Percentiles rank a stretch among this genome's conserved stretches.
These are phyloP conservation scores for Parauchenoglanis punctatus DNA, from an alignment of 2,797 vertebrate genomes.

Conservation along the genomic window DNA sequence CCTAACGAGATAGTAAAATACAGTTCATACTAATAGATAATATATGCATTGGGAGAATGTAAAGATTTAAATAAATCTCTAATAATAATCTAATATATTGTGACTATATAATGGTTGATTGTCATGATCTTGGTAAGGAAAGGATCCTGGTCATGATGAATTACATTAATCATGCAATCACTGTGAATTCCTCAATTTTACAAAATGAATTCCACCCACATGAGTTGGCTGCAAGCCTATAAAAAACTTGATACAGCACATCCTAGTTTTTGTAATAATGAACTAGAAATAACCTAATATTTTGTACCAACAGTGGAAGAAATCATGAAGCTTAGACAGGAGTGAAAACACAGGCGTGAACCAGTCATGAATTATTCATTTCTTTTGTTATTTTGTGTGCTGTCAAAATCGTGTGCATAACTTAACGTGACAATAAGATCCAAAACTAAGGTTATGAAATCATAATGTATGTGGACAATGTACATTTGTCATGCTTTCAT, in stretches of 20 bases:
- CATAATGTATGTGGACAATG: background rate
- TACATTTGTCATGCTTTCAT: background rate
- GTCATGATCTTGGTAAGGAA: background rate
- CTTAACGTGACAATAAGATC: background rate
- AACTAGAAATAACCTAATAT: background rate
- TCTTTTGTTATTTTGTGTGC: constrained; percentile 15
- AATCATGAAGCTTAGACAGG: background rate
- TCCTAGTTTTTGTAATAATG: background rate
- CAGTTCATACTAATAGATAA: background rate
- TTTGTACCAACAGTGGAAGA: background rate
- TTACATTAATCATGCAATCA: background rate
- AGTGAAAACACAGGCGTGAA: background rate
- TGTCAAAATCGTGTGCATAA: background rate
- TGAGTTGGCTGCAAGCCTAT: background rate
- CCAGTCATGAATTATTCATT: constrained; percentile 1
- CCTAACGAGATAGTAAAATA: background rate
- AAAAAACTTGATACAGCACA: background rate
- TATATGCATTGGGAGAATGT: background rate
- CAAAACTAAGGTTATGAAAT: constrained; percentile 8
- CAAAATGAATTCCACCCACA: background rate
- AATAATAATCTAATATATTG: background rate
- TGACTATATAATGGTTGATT: background rate
- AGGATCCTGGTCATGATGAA: background rate
- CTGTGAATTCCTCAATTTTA: background rate
- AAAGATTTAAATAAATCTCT: background rate